These are phyloP conservation scores for Thera obeliscata DNA, from an alignment of 2,888 invertebrate species.

Conservation along the genomic window DNA sequence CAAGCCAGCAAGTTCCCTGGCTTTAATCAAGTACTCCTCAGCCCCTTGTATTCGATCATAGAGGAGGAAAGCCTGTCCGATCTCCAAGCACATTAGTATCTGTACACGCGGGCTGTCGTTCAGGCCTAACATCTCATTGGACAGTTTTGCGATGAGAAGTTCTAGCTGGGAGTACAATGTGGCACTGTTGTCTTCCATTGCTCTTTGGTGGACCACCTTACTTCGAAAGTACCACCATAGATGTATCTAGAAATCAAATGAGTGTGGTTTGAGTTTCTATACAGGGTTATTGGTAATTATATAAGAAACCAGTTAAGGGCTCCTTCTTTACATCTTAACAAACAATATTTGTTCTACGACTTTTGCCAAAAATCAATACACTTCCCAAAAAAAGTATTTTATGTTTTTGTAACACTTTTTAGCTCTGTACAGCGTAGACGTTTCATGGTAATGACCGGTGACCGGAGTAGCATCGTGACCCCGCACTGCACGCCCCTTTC, in stretches of 20 bases:
- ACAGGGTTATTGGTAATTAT: too few species aligned
- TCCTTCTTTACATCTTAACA: too few species aligned
- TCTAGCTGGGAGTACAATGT: conserved; percentile 86
- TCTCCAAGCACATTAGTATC: conserved; percentile 76
- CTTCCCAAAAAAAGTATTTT: too few species aligned
- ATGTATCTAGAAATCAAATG: conserved; percentile 57
- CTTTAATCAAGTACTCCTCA: conserved; percentile 87
- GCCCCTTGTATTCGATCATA: conserved; percentile 90
- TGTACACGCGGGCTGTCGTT: conserved; percentile 63
- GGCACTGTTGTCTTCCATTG: conserved; percentile 90
- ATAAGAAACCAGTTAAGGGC: too few species aligned
- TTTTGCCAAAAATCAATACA: too few species aligned
- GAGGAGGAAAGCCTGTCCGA: conserved; percentile 88
- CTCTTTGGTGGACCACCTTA: conserved; percentile 89
- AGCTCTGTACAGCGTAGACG: too few species aligned
- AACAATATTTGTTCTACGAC: too few species aligned
- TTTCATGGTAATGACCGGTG: too few species aligned
- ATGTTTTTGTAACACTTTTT: too few species aligned
- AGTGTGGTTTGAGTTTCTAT: too few species aligned
- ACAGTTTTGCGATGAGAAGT: conserved; percentile 71
- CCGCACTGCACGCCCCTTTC: too few species aligned
- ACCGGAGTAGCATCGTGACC: too few species aligned
- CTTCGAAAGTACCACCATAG: conserved; percentile 91
- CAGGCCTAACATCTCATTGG: conserved; percentile 67
- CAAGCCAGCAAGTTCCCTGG: conserved; percentile 86